phyloP scores from a whole-genome alignment of 2,888 invertebrate species.

The Sialis fuliginosa region DNA sequence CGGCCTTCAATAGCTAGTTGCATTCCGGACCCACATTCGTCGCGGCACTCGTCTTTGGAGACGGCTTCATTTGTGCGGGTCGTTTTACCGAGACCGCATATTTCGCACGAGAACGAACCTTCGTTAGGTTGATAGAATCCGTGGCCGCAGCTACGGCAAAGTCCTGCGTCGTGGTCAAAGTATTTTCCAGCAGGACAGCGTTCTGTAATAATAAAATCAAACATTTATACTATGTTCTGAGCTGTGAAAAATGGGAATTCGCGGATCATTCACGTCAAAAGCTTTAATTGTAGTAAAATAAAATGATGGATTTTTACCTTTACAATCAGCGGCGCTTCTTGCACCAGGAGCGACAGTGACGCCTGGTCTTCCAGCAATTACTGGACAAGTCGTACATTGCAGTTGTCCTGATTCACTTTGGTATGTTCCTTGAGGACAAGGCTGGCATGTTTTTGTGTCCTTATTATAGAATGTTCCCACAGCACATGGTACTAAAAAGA shows the following conservation, averaged over 20 bases:
- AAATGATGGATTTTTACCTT: constrained; percentile 31
- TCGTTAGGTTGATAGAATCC: constrained; percentile 86
- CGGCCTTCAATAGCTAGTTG: constrained; percentile 74
- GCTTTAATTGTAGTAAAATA: too few relatives aligned
- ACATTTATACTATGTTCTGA: too few relatives aligned
- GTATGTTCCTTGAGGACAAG: constrained; percentile 78
- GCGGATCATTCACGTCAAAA: too few relatives aligned
- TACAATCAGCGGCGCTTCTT: constrained; percentile 74
- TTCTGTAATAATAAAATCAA: constrained; percentile 32
- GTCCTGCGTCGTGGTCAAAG: constrained; percentile 73
- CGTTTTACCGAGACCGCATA: constrained; percentile 82
- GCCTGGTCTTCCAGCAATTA: constrained; percentile 75
- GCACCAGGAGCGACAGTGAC: constrained; percentile 79
- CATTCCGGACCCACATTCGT: constrained; percentile 76
- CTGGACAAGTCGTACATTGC: constrained; percentile 78
- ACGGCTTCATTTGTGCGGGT: constrained; percentile 82
- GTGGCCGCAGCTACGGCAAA: constrained; percentile 84
- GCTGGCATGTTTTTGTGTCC: constrained; percentile 56
- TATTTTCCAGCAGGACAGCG: constrained; percentile 88
- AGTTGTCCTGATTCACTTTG: constrained; percentile 85
- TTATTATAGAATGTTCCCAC: constrained; percentile 75
- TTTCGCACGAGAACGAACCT: constrained; percentile 73
- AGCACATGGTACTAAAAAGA: constrained; percentile 62
- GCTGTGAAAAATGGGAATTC: too few relatives aligned
- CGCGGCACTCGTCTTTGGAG: constrained; percentile 71